phyloP scores from a whole-genome alignment of 2,888 invertebrate species.

The Aleiodes alternator region DNA sequence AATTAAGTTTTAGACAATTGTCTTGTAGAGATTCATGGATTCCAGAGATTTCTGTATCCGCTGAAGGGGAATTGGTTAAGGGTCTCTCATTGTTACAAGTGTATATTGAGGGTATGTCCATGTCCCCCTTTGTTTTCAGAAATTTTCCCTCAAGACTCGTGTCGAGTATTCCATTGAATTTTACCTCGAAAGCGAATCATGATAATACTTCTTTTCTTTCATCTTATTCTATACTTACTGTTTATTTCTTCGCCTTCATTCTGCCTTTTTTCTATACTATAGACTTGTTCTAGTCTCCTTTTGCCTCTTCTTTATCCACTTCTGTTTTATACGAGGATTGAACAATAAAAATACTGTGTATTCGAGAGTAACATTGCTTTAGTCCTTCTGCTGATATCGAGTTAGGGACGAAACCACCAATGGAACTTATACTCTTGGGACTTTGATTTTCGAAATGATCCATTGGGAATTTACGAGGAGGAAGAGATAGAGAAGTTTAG shows the following conservation, averaged over 20 bases:
- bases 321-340: constrained; percentile 39
- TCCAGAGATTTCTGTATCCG: constrained; percentile 45
- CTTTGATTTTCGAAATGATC: constrained; percentile 49
- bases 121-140: constrained; percentile 51
- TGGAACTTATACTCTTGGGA: constrained; percentile 6
- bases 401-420: constrained; percentile 36
- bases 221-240: not conserved
- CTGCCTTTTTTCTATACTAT: constrained; percentile 26
- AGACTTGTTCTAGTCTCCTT: constrained; percentile 25
- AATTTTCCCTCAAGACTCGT: constrained; percentile 45
- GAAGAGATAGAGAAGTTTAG: constrained; percentile 40
- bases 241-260: constrained; percentile 19
- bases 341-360: constrained; percentile 48
- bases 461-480: constrained; percentile 54
- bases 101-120: constrained; percentile 10
- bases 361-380: constrained; percentile 56
- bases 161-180: constrained; percentile 52
- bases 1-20: constrained; percentile 35
- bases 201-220: constrained; percentile 38
- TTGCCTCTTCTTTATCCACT: constrained; percentile 29
- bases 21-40: constrained; percentile 37
- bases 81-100: constrained; percentile 19
- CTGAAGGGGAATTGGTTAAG: constrained; percentile 34
- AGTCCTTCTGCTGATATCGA: constrained; percentile 29
- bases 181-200: constrained; percentile 51